Base-by-base conservation (phyloP, 92 coral and sea anemone genomes). In the Epizoanthus rinbou region DNA sequence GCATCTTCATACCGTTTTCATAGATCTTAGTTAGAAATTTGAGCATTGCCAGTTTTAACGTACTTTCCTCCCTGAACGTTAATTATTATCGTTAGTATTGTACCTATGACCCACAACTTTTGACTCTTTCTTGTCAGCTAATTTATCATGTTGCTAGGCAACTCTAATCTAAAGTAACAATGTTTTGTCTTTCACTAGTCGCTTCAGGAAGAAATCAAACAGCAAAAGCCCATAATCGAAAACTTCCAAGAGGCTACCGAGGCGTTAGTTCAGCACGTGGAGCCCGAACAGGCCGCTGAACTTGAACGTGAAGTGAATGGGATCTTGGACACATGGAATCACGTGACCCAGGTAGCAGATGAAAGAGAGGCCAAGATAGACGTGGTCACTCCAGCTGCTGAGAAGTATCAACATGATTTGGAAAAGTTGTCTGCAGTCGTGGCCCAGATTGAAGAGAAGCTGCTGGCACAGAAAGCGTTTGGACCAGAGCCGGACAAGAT, bases 401-500 rank as follows among this genome's bases (percentile, higher is more conserved):
- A 84, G 63, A 84, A 85, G 19, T 95, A 89, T 79, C 95, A 94
- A 23, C 76, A 94, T 35, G 96, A 92, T 22, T 86, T 94, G 87
- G 89, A 84, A 50, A 71, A 84, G 50, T 87, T 96, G 22, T 88
- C 93, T n/a, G 81, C 85, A 53, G 88, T 96, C 52, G 80, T 94
- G 80, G 79, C 88, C 33, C 84, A 88, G 52, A 70, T 93, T 11
- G 99, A 96, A 56, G 81, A 85, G 85, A 90, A 85, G 76, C 31
- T 94, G 82, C 85, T 79, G 43, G 90, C 75, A 0, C 95, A 86
- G 85, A 92, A 91, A 76, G 97, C 95, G 8, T 86, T 91, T 79
- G 99, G 98, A 19, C 93, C 95, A 15, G 97, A 96, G 84, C 97
- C 98, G 1, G 87, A 94, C 31, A 85, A 80, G 41, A 88, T 96